phyloP scores from a whole-genome alignment of 2,797 vertebrate genomes.

The Ptychobarbus kaznakovi region DNA sequence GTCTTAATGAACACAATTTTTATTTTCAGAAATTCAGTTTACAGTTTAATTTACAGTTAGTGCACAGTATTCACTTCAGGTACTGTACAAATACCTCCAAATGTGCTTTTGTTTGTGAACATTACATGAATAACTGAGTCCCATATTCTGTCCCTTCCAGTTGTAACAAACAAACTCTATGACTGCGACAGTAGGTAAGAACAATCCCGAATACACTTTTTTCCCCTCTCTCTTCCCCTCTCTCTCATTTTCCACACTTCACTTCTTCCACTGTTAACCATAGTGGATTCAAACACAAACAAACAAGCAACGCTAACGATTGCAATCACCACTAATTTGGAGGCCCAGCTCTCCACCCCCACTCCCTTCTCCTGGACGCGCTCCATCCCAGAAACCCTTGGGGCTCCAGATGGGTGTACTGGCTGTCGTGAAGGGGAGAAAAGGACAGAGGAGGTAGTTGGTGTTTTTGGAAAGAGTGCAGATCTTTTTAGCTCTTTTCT shows the following conservation, averaged over 20 bases:
- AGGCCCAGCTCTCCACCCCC: slow-evolving; percentile 51
- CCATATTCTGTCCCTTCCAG: not conserved
- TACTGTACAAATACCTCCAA: not conserved
- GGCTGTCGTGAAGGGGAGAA: slow-evolving; percentile 27
- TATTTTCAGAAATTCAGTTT: not conserved
- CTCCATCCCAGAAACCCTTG: slow-evolving; percentile 32
- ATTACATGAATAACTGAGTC: not conserved
- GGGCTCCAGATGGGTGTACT: slow-evolving; percentile 44
- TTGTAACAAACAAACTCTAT: not conserved
- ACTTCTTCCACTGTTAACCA: slow-evolving; percentile 55
- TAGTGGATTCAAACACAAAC: slow-evolving; percentile 62
- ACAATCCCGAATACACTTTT: slow-evolving; percentile 8
- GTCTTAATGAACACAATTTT: not conserved
- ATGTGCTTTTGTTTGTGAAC: slow-evolving; percentile 1
- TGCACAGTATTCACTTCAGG: not conserved
- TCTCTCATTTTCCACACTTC: slow-evolving; percentile 55
- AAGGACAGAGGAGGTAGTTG: slow-evolving; percentile 35
- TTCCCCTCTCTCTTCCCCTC: not conserved
- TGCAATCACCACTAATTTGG: slow-evolving; percentile 61
- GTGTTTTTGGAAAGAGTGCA: slow-evolving; percentile 24
- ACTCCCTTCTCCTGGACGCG: slow-evolving; percentile 24
- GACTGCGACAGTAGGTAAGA: not conserved
- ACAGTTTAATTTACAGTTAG: not conserved
- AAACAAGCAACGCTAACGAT: slow-evolving; percentile 59
- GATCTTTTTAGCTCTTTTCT: slow-evolving; percentile 9